Conservation (phyloP, 2,888 invertebrate genomes). For the Barypeithes pellucidus region DNA sequence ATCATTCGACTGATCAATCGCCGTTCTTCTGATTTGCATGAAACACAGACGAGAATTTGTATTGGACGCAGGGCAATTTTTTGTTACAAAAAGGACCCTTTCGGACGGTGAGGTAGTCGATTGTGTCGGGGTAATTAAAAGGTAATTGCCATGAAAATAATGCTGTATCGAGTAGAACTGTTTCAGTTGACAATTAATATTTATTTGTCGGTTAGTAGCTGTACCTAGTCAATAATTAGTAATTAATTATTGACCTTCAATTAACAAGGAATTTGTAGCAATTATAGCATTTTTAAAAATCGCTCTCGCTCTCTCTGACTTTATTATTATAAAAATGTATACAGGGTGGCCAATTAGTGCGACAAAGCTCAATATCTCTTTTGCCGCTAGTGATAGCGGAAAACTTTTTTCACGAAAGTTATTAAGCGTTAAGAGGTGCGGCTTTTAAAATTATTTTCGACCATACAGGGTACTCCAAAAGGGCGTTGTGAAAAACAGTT, state of each 20-base stretch:
- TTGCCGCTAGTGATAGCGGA: no score
- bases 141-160: constrained; percentile 44
- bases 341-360: no score
- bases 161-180: constrained; percentile 1
- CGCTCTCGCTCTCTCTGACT: no score
- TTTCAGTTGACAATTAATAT: constrained; percentile 25
- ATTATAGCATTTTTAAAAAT: neutral
- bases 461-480: no score
- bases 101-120: constrained; percentile 6
- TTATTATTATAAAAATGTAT: no score
- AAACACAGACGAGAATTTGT: constrained; percentile 57
- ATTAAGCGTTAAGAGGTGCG: no score
- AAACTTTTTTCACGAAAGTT: no score
- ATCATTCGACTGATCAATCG: constrained; percentile 67
- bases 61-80: constrained; percentile 57
- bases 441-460: no score
- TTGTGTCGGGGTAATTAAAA: constrained; percentile 29
- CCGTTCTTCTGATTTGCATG: constrained; percentile 60
- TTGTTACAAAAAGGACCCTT: constrained; percentile 30
- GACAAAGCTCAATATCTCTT: no score
- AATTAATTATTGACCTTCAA: neutral
- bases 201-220: neutral
- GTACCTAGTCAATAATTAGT: neutral
- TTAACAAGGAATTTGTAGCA: no score
- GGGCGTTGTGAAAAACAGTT: no score